Base-by-base conservation (phyloP, 1,140 invertebrate species). In the Tetranychus cinnabarinus region DNA sequence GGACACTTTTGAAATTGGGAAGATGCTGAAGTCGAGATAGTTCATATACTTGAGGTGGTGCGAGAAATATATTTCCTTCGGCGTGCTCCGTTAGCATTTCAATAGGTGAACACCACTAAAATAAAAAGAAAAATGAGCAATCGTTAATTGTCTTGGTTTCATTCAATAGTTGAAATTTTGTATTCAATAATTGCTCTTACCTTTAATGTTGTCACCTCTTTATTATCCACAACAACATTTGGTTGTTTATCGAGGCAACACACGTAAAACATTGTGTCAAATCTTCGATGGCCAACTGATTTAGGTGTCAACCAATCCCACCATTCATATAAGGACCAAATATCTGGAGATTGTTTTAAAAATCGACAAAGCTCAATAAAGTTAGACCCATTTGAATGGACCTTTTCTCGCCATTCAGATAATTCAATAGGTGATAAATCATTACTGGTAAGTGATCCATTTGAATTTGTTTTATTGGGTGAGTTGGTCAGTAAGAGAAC, bases 241-340 rank as follows among this genome's bases (percentile, higher is more conserved):
- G 82, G 80, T 56, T 77, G 70, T 15, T 74, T 65, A 48, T 80
- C 67, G 2, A 88, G 65, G 60, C 77, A 76, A 60, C 80, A 75
- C 1, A 87, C 58, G 71, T 82, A 90, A 69, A 90, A 90, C 36
- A 80, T 79, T 5, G 85, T 82, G 68, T 88, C 78, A 72, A 83
- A 90, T 65, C 68, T 75, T 62, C 70, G 75, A 66, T 66, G 72
- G 48, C 71, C 64, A n/a, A 68, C 68, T 2, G 37, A 70, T 5
- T 76, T 70, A 0, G 88, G 87, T 7, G 86, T 85, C 8, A 88
- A 70, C 88, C 88, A 92, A 68, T 83, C 82, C 47, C 78, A 82
- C 88, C 88, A 92, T 69, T 87, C 82, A 66, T 82, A 73, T 5
- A 91, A 71, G 0, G 80, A 77, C 80, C 81, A 86, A 57, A 92